phyloP scores from a whole-genome alignment of 2,797 vertebrate species.

The Cheirogaleus major region DNA sequence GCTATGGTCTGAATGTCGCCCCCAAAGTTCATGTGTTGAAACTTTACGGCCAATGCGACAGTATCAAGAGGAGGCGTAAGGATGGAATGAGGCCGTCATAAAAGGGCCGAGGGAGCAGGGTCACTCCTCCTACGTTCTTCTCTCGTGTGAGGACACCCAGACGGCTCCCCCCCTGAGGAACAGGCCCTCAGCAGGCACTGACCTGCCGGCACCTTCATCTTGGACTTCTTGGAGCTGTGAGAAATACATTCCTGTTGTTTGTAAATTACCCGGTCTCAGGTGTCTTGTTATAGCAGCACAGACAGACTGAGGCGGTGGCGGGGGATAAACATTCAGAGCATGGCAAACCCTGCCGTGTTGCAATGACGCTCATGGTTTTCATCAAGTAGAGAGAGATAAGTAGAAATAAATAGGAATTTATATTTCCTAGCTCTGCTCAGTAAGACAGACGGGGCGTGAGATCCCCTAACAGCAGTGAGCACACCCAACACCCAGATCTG shows the following conservation, averaged over 20 bases:
- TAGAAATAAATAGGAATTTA: background rate
- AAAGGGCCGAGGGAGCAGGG: background rate
- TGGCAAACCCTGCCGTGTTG: rapidly evolving
- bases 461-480: rapidly evolving
- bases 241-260: background rate
- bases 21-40: background rate
- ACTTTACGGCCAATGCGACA: background rate
- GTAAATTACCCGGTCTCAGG: background rate
- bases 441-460: background rate
- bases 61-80: background rate
- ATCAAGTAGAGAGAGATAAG: background rate
- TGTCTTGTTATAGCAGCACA: background rate
- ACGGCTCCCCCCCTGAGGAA: background rate
- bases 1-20: too few relatives aligned
- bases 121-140: background rate
- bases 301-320: background rate
- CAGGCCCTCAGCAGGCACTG: background rate
- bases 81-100: background rate
- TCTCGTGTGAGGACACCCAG: rapidly evolving
- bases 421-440: background rate
- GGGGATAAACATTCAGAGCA: background rate
- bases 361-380: background rate
- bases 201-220: background rate
- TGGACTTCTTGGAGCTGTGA: background rate
- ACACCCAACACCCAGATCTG: rapidly evolving